A percentile compares a stretch with the other conserved stretches of the same genome.
Evolutionary conservation across 1,140 invertebrate genomes (phyloP).

Genomic region (Frieseomelitta varia): DNA sequence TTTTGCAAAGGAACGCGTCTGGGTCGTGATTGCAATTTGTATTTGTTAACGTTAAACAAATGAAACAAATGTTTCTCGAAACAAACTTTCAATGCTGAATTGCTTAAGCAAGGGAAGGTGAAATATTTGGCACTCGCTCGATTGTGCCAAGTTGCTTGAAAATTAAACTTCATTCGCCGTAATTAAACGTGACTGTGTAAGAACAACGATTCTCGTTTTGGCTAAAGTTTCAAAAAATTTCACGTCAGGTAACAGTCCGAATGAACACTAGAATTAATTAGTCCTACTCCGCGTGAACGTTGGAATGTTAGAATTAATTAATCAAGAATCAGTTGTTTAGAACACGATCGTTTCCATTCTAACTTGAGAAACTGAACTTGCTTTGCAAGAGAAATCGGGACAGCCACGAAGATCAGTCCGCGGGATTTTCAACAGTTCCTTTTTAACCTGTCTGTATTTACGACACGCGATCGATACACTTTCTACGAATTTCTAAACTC

Average conservation of each 20-base stretch:
- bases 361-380: rapidly evolving
- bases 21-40: neutral
- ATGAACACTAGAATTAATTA: too few species aligned
- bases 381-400: neutral
- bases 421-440: constrained; percentile 69
- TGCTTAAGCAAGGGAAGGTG: neutral
- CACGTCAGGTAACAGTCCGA: too few species aligned
- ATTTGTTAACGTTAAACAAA: neutral
- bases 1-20: neutral
- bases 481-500: constrained; percentile 5
- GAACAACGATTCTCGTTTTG: neutral
- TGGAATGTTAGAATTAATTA: too few species aligned
- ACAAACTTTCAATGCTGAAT: neutral
- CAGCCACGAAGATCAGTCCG: constrained; percentile 49
- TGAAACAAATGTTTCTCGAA: neutral
- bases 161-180: neutral
- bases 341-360: neutral
- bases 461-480: constrained; percentile 9
- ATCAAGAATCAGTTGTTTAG: neutral
- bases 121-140: neutral
- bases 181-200: neutral
- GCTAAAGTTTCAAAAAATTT: too few species aligned
- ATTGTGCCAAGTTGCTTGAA: neutral
- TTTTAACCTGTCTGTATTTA: constrained; percentile 61
- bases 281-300: too few species aligned